A percentile compares a stretch with the other conserved stretches of the same genome.
phyloP scores from a whole-genome alignment of 2,113 vertebrate species.

The Ceyx margarethae region DNA sequence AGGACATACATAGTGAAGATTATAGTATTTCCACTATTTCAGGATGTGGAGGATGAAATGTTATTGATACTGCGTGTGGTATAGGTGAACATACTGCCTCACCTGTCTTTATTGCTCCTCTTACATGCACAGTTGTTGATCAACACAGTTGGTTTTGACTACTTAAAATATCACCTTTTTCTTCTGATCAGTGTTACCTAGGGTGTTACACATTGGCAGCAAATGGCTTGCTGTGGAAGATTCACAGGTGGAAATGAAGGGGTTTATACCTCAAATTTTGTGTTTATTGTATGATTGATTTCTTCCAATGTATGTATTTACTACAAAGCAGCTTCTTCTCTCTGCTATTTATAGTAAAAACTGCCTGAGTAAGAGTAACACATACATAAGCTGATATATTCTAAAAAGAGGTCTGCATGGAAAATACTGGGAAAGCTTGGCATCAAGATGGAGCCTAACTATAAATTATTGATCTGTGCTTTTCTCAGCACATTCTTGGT shows the following conservation, averaged over 20 bases:
- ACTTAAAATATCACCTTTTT: background rate
- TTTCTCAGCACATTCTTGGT: background rate
- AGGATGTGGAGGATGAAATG: background rate
- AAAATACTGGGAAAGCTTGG: background rate
- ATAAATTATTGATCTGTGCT: background rate
- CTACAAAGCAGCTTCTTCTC: background rate
- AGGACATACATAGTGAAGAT: background rate
- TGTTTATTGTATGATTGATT: background rate
- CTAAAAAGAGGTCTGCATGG: background rate
- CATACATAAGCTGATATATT: background rate
- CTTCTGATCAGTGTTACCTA: background rate
- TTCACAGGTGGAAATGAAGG: background rate
- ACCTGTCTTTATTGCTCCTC: background rate
- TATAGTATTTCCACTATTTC: background rate
- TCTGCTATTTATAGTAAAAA: background rate
- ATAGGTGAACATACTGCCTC: background rate
- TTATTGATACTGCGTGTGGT: background rate
- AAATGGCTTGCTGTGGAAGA: background rate
- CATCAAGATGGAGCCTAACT: background rate
- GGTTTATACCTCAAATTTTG: background rate
- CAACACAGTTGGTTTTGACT: background rate
- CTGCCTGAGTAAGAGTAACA: background rate
- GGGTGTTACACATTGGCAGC: background rate
- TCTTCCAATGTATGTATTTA: background rate
- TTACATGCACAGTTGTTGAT: background rate